Percentiles rank a stretch among this genome's conserved stretches.
phyloP scores from a whole-genome alignment of 1,140 invertebrate species.

The Drosophila ironensis region DNA sequence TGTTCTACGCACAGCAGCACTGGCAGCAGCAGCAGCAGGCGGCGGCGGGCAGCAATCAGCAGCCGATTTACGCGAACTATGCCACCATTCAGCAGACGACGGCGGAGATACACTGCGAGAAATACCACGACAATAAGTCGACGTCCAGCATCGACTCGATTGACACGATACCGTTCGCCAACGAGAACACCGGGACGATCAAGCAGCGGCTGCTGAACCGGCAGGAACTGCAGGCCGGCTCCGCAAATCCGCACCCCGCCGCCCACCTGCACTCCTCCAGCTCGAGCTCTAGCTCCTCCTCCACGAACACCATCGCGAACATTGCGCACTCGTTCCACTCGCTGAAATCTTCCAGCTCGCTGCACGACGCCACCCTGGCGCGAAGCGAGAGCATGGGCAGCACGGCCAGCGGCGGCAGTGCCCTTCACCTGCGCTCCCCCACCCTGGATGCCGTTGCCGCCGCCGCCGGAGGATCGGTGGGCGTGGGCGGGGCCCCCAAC shows the following conservation, averaged over 20 bases:
- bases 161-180: constrained; percentile 98
- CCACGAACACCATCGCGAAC: constrained; percentile 80
- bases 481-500: not conserved
- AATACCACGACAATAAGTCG: constrained; percentile 85
- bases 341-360: constrained; percentile 77
- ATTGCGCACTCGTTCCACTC: constrained; percentile 81
- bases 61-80: constrained; percentile 83
- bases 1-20: constrained; percentile 61
- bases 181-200: constrained; percentile 99
- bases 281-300: constrained; percentile 81
- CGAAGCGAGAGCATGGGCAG: constrained; percentile 69
- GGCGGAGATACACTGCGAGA: constrained; percentile 85
- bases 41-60: constrained; percentile 45
- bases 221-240: constrained; percentile 59
- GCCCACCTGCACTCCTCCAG: constrained; percentile 74
- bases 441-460: constrained; percentile 51
- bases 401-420: constrained; percentile 67
- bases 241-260: constrained; percentile 25
- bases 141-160: constrained; percentile 96
- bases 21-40: constrained; percentile 63
- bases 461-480: constrained; percentile 15
- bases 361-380: constrained; percentile 74
- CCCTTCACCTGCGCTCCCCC: constrained; percentile 70
- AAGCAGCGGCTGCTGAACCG: constrained; percentile 84
- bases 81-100: constrained; percentile 84